phyloP scores from a whole-genome alignment of 2,797 vertebrate species.

The Phoebastria nigripes region DNA sequence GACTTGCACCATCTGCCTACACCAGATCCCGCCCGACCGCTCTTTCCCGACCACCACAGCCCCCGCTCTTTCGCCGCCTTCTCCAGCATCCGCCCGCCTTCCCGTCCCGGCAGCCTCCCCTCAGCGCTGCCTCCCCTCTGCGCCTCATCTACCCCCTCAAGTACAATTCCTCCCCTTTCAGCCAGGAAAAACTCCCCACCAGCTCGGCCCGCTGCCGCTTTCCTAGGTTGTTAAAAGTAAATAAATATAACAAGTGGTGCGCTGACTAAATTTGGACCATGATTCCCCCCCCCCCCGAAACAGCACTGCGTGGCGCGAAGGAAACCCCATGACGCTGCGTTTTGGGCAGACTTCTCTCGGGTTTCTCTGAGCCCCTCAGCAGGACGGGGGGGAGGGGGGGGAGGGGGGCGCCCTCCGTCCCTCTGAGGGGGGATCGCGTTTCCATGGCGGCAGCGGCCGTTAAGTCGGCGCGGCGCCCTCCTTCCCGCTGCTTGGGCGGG shows the following conservation, averaged over 20 bases:
- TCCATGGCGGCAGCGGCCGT: neutral
- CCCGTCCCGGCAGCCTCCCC: neutral
- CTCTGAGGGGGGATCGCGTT: neutral
- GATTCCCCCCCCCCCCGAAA: neutral
- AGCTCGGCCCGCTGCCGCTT: neutral
- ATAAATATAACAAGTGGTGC: neutral
- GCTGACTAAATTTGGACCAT: neutral
- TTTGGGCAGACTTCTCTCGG: neutral
- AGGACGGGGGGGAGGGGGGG: too few species aligned
- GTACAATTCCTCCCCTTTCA: neutral
- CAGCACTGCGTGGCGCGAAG: neutral
- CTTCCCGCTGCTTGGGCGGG: neutral
- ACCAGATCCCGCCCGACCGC: neutral
- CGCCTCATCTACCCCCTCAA: neutral
- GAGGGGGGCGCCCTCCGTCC: too few species aligned
- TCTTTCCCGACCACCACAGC: neutral
- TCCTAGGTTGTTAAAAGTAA: neutral
- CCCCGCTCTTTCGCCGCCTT: accelerated
- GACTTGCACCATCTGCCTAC: neutral
- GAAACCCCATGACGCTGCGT: neutral
- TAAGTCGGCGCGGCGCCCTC: neutral
- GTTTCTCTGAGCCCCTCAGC: too few species aligned
- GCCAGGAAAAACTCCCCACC: neutral
- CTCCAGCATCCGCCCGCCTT: neutral
- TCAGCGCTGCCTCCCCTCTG: neutral